These are phyloP conservation scores for Heliconius melpomene DNA, from an alignment of 1,140 invertebrate species.

Conservation along the genomic window DNA sequence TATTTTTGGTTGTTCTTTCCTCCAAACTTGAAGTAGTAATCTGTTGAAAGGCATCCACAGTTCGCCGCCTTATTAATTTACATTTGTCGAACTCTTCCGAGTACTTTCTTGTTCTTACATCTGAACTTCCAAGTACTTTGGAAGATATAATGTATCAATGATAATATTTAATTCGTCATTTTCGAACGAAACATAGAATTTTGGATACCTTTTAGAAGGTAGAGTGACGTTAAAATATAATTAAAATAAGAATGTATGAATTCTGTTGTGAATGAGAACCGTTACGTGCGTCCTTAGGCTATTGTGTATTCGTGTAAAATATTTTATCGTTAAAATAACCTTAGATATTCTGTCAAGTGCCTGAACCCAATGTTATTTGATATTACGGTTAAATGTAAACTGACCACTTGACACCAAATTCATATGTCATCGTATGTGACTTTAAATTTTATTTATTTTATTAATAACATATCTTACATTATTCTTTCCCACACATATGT, in stretches of 20 bases:
- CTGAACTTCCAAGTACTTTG: conserved; percentile 40
- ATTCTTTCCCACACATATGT: conserved; percentile 67
- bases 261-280: conserved; percentile 39
- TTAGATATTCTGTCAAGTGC: conserved; percentile 58
- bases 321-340: conserved; percentile 40
- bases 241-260: conserved; percentile 34
- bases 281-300: conserved; percentile 38
- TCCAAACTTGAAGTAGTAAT: conserved; percentile 5
- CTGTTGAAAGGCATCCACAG: conserved; percentile 59
- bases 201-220: conserved; percentile 58
- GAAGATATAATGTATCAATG: conserved; percentile 35
- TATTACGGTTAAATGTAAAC: conserved; percentile 26
- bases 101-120: conserved; percentile 44
- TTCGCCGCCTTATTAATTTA: conserved; percentile 41
- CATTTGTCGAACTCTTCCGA: conserved; percentile 27
- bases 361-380: conserved; percentile 13
- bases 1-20: not conserved
- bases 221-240: conserved; percentile 34
- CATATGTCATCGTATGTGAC: conserved; percentile 24
- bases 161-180: conserved; percentile 42
- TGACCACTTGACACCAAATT: conserved; percentile 24
- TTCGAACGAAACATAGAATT: conserved; percentile 52
- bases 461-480: conserved; percentile 40
- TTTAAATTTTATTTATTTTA: conserved; percentile 48
- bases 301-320: conserved; percentile 32